Evolutionary conservation across 2,113 vertebrate genomes (phyloP), one percentile per base, ranked within the genome.

Genomic region (Thunnus maccoyii): DNA sequence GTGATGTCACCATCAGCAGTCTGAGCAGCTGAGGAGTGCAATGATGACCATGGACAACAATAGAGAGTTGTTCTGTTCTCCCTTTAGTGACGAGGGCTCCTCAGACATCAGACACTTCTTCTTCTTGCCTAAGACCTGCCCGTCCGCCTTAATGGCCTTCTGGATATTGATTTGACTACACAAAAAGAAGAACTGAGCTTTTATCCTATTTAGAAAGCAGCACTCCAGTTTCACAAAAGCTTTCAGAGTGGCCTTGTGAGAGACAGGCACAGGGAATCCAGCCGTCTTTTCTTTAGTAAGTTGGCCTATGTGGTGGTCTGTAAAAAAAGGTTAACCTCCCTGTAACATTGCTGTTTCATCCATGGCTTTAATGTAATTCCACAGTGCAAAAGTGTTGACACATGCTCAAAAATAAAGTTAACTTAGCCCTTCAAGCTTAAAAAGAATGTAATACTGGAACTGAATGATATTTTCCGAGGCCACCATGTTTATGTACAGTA

Each of bases 91-190:
- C 16, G 52, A 77, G 54, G 55, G 62, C 88, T 88, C 57, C 85
- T 90, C 80, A 89, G 88, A 88, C 83, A 86, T 93, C 75, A 91
- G 88, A 78, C 85, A 84, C 82, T 72, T 77, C 48, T 78, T 41
- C 74, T 65, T 77, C 70, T 50, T 85, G 79, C 68, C 72, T 72
- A 89, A 93, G 88, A 88, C 66, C 76, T 90, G 75, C 87, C 80
- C 68, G 75, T 50, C 89, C 67, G 77, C 72, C 82, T 82, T 95
- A 95, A 95, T 95, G 92, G 93, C 77, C 85, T 80, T 81, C 86
- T 89, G 56, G 77, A 58, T 95, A 95, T 95, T 88, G 94, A 95
- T 95, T 92, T 80, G 86, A 82, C 86, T 87, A 80, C 89, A 87
- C 88, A 88, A 89, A 86, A 92, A 93, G 82, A 87, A 77, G 79